Percentiles rank a stretch among this genome's conserved stretches.
Evolutionary conservation across 2,888 invertebrate species (phyloP).

Genomic region (Mimumesa dahlbomi): DNA sequence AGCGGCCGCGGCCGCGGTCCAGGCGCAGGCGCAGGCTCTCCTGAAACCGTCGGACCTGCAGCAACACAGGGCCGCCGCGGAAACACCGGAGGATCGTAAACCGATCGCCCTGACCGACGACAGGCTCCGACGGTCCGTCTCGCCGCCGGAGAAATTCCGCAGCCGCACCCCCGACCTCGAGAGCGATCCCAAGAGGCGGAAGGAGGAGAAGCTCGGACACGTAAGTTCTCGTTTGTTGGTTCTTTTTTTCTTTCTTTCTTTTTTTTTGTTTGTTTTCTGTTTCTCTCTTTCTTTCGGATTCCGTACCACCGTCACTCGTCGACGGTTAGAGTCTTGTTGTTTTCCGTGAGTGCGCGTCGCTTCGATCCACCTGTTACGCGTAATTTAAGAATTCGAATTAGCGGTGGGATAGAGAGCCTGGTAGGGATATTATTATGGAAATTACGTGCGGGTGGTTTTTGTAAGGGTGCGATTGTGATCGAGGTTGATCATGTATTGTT

Average conservation of each 20-base stretch:
- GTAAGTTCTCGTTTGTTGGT: conserved; percentile 83
- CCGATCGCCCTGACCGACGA: conserved; percentile 81
- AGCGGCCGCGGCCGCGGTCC: conserved; percentile 81
- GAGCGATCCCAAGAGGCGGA: conserved; percentile 88
- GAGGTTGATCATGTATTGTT: too few relatives aligned
- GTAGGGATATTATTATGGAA: too few relatives aligned
- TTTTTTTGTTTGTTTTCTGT: conserved; percentile 7
- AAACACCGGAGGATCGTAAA: conserved; percentile 83
- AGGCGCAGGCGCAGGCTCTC: conserved; percentile 72
- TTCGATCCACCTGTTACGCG: conserved; percentile 52
- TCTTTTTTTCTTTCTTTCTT: too few relatives aligned
- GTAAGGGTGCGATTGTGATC: too few relatives aligned
- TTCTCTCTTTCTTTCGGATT: conserved; percentile 17
- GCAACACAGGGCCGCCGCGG: conserved; percentile 78
- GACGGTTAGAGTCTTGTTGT: conserved; percentile 16
- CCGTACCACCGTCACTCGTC: background rate
- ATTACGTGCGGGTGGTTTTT: too few relatives aligned
- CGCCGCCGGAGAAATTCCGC: conserved; percentile 92
- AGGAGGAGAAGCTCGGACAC: conserved; percentile 92
- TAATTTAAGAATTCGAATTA: conserved; percentile 45
- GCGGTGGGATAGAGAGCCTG: too few relatives aligned
- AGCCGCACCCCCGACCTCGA: conserved; percentile 89
- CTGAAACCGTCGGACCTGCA: conserved; percentile 81
- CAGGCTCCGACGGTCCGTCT: conserved; percentile 86
- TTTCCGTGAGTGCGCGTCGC: conserved; percentile 24